Conservation (phyloP, 2,797 vertebrate species). For the Mastacembelus armatus region DNA sequence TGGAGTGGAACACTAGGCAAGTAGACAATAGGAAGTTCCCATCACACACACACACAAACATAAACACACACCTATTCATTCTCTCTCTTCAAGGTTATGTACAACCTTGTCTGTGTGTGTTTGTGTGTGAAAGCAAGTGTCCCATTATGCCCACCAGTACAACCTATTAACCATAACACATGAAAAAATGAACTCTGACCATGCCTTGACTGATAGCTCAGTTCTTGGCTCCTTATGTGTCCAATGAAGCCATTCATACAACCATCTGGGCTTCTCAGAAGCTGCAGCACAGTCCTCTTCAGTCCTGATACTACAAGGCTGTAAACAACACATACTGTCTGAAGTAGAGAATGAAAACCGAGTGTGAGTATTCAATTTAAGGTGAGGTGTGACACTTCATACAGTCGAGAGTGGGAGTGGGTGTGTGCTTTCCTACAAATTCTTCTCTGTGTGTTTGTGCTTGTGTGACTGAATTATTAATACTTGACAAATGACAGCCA, state of each 20-base stretch:
- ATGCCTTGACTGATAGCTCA: not conserved
- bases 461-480: constrained; percentile 81
- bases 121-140: constrained; percentile 32
- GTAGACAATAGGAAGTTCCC: constrained; percentile 41
- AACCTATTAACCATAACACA: constrained; percentile 28
- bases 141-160: constrained; percentile 36
- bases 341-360: constrained; percentile 45
- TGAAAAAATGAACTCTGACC: constrained; percentile 37
- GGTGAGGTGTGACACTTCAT: constrained; percentile 49
- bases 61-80: constrained; percentile 42
- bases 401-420: constrained; percentile 4
- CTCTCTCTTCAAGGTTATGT: constrained; percentile 46
- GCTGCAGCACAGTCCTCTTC: not conserved
- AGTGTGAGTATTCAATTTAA: constrained; percentile 48
- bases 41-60: constrained; percentile 10
- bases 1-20: constrained; percentile 41
- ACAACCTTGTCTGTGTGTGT: constrained; percentile 12
- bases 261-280: constrained; percentile 3
- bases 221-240: constrained; percentile 20
- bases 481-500: constrained; percentile 82
- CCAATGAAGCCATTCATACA: not conserved
- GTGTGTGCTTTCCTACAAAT: not conserved
- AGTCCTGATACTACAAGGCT: constrained; percentile 18
- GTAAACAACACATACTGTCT: constrained; percentile 39
- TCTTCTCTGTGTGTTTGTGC: constrained; percentile 34